phyloP scores from a whole-genome alignment of 2,797 vertebrate genomes.

The Oophaga sylvatica region DNA sequence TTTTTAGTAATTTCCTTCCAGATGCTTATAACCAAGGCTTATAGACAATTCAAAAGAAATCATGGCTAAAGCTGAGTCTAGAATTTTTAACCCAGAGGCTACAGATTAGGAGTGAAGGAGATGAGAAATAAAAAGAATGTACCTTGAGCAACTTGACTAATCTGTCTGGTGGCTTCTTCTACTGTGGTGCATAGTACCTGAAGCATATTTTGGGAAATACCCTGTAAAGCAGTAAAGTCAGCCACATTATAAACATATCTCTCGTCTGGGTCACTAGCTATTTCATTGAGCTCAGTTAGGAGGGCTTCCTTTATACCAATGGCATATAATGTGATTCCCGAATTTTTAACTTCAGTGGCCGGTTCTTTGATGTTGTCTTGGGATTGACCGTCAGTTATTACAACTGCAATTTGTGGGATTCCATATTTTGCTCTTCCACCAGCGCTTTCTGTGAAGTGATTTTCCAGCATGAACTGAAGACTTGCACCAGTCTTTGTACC shows the following conservation, averaged over 20 bases:
- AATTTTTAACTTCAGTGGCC: slow-evolving; percentile 67
- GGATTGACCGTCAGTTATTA: slow-evolving; percentile 77
- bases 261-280: slow-evolving; percentile 72
- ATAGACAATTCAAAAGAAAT: neutral
- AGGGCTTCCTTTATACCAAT: slow-evolving; percentile 78
- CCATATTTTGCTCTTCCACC: slow-evolving; percentile 71
- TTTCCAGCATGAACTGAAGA: slow-evolving; percentile 74
- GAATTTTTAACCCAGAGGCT: slow-evolving; percentile 31
- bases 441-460: slow-evolving; percentile 72
- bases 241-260: slow-evolving; percentile 75
- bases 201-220: slow-evolving; percentile 74
- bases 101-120: slow-evolving; percentile 15
- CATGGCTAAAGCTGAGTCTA: neutral
- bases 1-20: slow-evolving; percentile 41
- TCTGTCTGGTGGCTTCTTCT: slow-evolving; percentile 71
- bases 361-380: slow-evolving; percentile 73
- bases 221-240: slow-evolving; percentile 74
- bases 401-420: slow-evolving; percentile 76
- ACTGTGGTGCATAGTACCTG: slow-evolving; percentile 77
- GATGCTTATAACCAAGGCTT: slow-evolving; percentile 3
- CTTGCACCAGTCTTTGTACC: slow-evolving; percentile 73
- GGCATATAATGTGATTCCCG: slow-evolving; percentile 76
- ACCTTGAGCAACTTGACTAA: slow-evolving; percentile 72
- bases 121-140: slow-evolving; percentile 57
- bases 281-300: slow-evolving; percentile 74